phyloP scores from a whole-genome alignment of 2,888 invertebrate genomes.

The Rhagium mordax region DNA sequence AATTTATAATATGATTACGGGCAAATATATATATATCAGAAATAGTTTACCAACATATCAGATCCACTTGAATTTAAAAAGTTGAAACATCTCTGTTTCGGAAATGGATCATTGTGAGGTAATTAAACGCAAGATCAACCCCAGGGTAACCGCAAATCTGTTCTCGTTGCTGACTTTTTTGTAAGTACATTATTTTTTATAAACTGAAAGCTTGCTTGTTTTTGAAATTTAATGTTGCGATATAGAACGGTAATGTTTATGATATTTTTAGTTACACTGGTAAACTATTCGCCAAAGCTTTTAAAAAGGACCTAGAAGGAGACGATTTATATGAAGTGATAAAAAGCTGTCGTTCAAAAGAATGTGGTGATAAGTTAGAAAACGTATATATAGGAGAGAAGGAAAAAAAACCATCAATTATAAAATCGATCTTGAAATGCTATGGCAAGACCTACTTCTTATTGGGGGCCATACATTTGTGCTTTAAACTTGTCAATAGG shows the following conservation, averaged over 20 bases:
- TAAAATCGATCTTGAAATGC: slow-evolving; percentile 49
- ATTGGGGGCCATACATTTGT: slow-evolving; percentile 53
- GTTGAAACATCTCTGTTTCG: background rate
- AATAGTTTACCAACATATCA: background rate
- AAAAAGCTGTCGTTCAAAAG: slow-evolving; percentile 48
- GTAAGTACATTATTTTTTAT: slow-evolving; percentile 28
- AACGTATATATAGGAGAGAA: slow-evolving; percentile 40
- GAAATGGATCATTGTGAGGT: slow-evolving; percentile 41
- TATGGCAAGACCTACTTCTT: slow-evolving; percentile 54
- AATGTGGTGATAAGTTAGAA: slow-evolving; percentile 54
- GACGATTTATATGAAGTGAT: slow-evolving; percentile 73
- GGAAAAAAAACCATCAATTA: slow-evolving; percentile 42
- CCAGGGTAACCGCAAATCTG: slow-evolving; percentile 37
- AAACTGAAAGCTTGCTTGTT: background rate
- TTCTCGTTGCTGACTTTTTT: slow-evolving; percentile 36
- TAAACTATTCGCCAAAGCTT: slow-evolving; percentile 74
- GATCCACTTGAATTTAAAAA: background rate
- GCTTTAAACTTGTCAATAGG: slow-evolving; percentile 52
- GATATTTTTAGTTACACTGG: slow-evolving; percentile 61
- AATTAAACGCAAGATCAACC: slow-evolving; percentile 31
- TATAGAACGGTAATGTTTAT: too few species aligned
- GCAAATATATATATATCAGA: background rate
- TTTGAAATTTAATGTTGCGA: background rate
- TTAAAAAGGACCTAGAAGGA: slow-evolving; percentile 76
- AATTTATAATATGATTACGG: background rate